Conservation (phyloP, 2,113 vertebrate species). For the Neolamprologus sp. region DNA sequence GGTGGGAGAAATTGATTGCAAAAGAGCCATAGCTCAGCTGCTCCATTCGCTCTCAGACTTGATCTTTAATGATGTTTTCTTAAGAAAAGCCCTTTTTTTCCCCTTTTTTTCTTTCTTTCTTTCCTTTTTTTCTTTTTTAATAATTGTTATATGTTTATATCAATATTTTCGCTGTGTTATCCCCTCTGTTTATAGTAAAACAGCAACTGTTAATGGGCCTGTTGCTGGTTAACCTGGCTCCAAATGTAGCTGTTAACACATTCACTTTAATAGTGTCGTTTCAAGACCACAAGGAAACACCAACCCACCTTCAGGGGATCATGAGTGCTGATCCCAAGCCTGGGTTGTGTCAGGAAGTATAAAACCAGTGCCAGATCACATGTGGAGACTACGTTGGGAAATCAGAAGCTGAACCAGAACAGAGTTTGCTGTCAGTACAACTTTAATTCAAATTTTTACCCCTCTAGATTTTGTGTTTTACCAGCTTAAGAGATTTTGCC, state of each 20-base stretch:
- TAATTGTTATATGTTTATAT: background rate
- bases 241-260: background rate
- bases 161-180: accelerated
- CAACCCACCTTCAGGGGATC: background rate
- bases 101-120: background rate
- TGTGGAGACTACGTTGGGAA: accelerated
- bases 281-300: background rate
- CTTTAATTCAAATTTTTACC: background rate
- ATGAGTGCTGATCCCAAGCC: background rate
- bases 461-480: background rate
- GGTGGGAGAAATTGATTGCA: too few species aligned
- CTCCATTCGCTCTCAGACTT: too few species aligned
- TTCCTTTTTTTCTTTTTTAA: accelerated
- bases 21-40: too few species aligned
- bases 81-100: background rate
- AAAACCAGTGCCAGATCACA: background rate
- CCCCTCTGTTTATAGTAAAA: background rate
- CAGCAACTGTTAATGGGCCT: background rate
- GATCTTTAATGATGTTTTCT: background rate
- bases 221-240: background rate
- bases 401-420: background rate
- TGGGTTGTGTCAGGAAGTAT: background rate
- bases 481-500: background rate
- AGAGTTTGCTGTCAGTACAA: background rate
- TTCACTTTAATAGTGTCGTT: background rate